Conservation (phyloP, 2,113 vertebrate genomes). For the Zingel zingel region DNA sequence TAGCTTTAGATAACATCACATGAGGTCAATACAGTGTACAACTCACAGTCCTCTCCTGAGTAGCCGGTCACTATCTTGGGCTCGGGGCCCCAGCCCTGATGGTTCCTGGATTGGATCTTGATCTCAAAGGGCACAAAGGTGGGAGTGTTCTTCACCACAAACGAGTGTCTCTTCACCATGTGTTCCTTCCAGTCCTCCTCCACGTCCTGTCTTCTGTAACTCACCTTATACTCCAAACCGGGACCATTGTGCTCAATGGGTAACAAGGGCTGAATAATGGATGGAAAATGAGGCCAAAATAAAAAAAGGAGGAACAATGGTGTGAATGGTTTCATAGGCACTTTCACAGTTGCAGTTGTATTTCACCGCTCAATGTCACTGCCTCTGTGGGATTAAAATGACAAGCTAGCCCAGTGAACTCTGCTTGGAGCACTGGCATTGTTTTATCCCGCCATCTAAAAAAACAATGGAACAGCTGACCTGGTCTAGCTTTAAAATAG, state of each 20-base stretch:
- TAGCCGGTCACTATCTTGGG: slow-evolving; percentile 87
- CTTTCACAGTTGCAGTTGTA: slow-evolving; percentile 48
- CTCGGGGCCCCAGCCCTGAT: slow-evolving; percentile 89
- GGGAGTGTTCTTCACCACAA: slow-evolving; percentile 89
- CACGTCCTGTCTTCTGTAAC: slow-evolving; percentile 87
- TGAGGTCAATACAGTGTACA: background rate
- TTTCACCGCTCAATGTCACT: slow-evolving; percentile 48
- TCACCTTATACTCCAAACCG: slow-evolving; percentile 93
- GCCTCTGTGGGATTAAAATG: slow-evolving; percentile 56
- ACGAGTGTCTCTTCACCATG: slow-evolving; percentile 89
- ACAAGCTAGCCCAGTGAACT: slow-evolving; percentile 50
- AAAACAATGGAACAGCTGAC: slow-evolving; percentile 70
- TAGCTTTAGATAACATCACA: background rate
- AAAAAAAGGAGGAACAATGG: background rate
- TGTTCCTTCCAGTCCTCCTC: slow-evolving; percentile 90
- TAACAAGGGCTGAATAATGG: slow-evolving; percentile 86
- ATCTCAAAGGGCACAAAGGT: slow-evolving; percentile 95
- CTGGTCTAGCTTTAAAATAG: slow-evolving; percentile 60
- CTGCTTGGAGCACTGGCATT: slow-evolving; percentile 25
- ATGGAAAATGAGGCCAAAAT: background rate
- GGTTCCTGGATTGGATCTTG: slow-evolving; percentile 92
- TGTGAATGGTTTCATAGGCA: slow-evolving; percentile 38
- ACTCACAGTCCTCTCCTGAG: slow-evolving; percentile 97
- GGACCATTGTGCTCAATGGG: slow-evolving; percentile 92
- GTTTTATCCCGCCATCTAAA: slow-evolving; percentile 55